A percentile compares a stretch with the other conserved stretches of the same genome.
Conservation (phyloP, 2,113 vertebrate species). For the Phaetusa simplex region DNA sequence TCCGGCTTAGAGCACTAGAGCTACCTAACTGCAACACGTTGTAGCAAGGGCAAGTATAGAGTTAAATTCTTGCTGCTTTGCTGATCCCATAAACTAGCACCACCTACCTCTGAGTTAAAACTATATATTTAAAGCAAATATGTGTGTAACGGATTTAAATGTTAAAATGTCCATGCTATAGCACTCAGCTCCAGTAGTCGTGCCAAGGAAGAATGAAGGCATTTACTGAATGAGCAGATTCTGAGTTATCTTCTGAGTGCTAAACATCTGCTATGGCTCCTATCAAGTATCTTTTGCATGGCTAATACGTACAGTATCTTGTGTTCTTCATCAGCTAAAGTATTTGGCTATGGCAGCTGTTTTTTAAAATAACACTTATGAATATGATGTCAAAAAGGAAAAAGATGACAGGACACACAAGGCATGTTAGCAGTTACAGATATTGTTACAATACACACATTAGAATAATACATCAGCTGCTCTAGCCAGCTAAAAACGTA, state of each 20-base stretch:
- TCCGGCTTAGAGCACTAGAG: not conserved
- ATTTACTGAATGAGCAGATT: constrained; percentile 73
- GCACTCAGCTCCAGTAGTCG: constrained; percentile 4
- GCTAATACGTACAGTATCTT: constrained; percentile 61
- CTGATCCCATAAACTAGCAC: constrained; percentile 43
- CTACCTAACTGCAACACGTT: not conserved
- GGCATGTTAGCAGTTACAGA: constrained; percentile 8
- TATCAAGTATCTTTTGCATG: constrained; percentile 71
- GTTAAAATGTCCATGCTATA: not conserved
- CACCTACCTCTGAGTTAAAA: constrained; percentile 16
- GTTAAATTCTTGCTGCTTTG: constrained; percentile 45
- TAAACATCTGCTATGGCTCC: constrained; percentile 66
- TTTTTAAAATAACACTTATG: constrained; percentile 61
- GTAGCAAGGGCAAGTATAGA: constrained; percentile 2
- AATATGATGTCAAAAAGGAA: constrained; percentile 61
- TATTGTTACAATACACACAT: not conserved
- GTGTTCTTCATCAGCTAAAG: constrained; percentile 68
- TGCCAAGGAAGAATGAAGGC: constrained; percentile 57
- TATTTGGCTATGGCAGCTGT: constrained; percentile 63
- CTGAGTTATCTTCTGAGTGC: constrained; percentile 58
- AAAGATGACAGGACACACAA: constrained; percentile 42
- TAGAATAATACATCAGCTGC: not conserved
- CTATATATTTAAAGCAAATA: constrained; percentile 47
- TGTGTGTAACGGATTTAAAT: constrained; percentile 3
- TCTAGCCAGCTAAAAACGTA: not conserved